Base-by-base conservation (phyloP, 2,888 invertebrate genomes). In the Tetropium fuscum region DNA sequence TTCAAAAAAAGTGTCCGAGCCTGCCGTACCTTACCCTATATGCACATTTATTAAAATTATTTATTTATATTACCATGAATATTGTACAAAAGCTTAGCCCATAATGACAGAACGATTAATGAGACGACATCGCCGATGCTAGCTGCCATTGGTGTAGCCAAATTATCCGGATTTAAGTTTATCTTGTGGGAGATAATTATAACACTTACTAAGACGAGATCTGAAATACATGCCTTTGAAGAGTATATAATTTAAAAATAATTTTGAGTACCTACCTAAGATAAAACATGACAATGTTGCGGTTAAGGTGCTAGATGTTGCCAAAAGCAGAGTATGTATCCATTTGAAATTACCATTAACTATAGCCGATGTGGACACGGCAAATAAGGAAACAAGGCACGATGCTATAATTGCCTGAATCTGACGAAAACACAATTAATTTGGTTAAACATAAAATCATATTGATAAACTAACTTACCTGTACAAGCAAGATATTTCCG, bases 121-220 rank as follows among this genome's bases (percentile, higher is more conserved):
- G 97, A 97, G 34, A 95, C 94, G 11, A 98, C 90, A 81, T 98
- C 98, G 1, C 98, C 98, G 65, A 98, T 90, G 70, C 95, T 96
- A 7, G 97, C 97, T 13, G 98, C 98, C 36, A 98, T 86, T 0
- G 98, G 98, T 1, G 97, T 97, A 48, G 97, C 97, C 73, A 98
- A 87, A 83, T 98, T 98, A 83, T 98, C 98, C 0, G 98, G 98
- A 82, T 98, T 97, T 78, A 97, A 89, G 69, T 90, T 90, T 75
- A 90, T 88, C 81, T 88, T 90, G 75, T 93, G 88, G 1, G 97
- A 93, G 45, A 90, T 82, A 75, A 97, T 86, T 71, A 98, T 94
- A 68, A 98, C 96, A 77, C 89, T 87, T 60, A 96, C 93, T 90
- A 98, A 92, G 16, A 97, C 89, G 70, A 94, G 89, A 81, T 95